Conservation (phyloP, 2,888 invertebrate species). For the Helobdella robusta region DNA sequence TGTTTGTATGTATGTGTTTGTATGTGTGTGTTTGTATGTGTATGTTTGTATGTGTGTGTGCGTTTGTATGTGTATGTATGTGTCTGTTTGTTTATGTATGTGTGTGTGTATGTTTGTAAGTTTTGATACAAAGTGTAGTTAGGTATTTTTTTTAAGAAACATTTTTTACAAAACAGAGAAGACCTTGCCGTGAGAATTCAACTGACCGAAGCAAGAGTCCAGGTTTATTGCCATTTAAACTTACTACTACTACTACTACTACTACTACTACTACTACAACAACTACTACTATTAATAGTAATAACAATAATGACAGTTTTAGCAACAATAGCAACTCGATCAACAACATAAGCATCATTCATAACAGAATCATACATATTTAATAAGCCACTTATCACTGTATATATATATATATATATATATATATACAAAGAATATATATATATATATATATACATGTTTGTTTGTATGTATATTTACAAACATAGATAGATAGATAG, state of each 20-base stretch:
- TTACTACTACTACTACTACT: background rate
- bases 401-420: no score
- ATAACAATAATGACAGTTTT: no score
- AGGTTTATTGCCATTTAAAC: slow-evolving; percentile 36
- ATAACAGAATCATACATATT: no score
- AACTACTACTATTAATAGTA: no score
- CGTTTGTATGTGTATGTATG: background rate
- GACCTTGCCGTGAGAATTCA: slow-evolving; percentile 45
- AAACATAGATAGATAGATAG: no score
- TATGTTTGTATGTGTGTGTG: background rate
- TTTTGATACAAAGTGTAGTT: slow-evolving; percentile 7
- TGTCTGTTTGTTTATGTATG: background rate
- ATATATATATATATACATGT: no score
- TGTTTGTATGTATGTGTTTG: background rate
- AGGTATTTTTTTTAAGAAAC: background rate
- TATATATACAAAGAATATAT: no score
- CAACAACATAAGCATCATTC: no score
- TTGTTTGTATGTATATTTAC: no score
- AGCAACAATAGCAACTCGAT: no score
- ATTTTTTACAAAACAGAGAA: slow-evolving; percentile 38
- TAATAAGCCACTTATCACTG: no score
- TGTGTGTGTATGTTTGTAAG: background rate
- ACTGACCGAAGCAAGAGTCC: slow-evolving; percentile 45
- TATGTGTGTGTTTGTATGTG: background rate
- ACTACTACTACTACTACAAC: no score